Base-by-base conservation (phyloP, 2,888 invertebrate genomes). In the Acanthosepion pharaonis region DNA sequence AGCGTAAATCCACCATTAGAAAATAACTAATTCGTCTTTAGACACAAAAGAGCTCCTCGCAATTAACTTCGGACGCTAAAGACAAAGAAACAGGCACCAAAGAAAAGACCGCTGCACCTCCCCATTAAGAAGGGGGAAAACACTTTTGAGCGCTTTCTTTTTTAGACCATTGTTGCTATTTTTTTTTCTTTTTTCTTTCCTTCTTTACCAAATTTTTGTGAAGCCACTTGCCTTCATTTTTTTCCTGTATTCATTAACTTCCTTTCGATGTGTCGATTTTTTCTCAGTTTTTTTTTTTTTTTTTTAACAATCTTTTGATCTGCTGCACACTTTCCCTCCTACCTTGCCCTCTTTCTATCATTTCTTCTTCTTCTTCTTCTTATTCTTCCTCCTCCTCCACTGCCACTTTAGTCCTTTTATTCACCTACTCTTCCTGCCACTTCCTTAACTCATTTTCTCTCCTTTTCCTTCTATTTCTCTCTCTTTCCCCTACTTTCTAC, bases 1-100 rank as follows among this genome's bases (percentile, higher is more conserved):
- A 78, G 78, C 78, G 78, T 78, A 78, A n/a, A 78, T 78, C 78
- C 78, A 33, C 78, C 78, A 78, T 78, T 78, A 78, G n/a, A 33
- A 78, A n/a, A 78, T 33, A 78, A 78, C n/a, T 78, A 78, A n/a
- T 78, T 11, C n/a, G n/a, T 78, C 78, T 78, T 78, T n/a, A 78
- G 78, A 78, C n/a, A 78, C 78, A 78, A 78, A 78, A 78, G 78
- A 78, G n/a, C n/a, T n/a, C 78, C n/a, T 78, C 33, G 20, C 78
- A 78, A 78, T 78, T 78, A 78, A 78, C n/a, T 78, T 78, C n/a
- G 78, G 78, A 78, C 78, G n/a, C 15, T 11, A 78, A 78, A 78
- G 78, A 78, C 78, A 78, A 78, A 78, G 78, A 78, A 78, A 78
- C 9, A 11, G n/a, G 33, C n/a, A 15, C 15, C 9, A n/a, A 78